Conservation (phyloP, 2,113 vertebrate species). For the Pelobates fuscus region DNA sequence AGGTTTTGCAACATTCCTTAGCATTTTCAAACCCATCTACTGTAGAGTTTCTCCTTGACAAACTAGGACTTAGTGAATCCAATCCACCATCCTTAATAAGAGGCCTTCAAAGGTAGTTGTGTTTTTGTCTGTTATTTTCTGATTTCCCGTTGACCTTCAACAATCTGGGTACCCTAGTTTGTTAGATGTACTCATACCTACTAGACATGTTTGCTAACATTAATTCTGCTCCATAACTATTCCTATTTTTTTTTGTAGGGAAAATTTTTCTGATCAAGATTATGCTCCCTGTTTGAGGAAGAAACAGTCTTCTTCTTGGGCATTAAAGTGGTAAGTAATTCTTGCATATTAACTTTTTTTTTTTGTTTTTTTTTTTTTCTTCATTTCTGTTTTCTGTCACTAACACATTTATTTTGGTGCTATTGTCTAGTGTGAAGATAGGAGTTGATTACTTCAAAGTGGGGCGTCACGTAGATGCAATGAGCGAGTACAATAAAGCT, state of each 20-base stretch:
- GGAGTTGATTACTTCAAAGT: slow-evolving; percentile 95
- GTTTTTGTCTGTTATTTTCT: neutral
- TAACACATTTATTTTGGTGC: slow-evolving; percentile 24
- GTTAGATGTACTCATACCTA: no score
- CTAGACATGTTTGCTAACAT: neutral
- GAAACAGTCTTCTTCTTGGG: slow-evolving; percentile 93
- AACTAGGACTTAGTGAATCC: slow-evolving; percentile 85
- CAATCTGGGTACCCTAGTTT: neutral
- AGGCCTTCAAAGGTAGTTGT: slow-evolving; percentile 89
- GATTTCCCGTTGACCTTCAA: neutral
- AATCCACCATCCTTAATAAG: slow-evolving; percentile 93
- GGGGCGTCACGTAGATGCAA: slow-evolving; percentile 89
- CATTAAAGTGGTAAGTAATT: slow-evolving; percentile 85
- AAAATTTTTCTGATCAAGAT: slow-evolving; percentile 88
- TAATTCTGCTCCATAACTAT: no score
- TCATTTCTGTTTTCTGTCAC: neutral
- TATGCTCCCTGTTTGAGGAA: slow-evolving; percentile 88
- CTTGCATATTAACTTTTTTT: neutral
- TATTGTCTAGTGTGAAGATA: slow-evolving; percentile 79
- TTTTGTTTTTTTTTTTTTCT: no score
- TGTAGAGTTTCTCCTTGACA: slow-evolving; percentile 88
- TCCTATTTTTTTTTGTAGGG: slow-evolving; percentile 70
- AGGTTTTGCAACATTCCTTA: slow-evolving; percentile 78
- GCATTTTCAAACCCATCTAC: slow-evolving; percentile 92
- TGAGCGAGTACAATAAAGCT: slow-evolving; percentile 98